Evolutionary conservation across 2,888 invertebrate species (phyloP).

Genomic region (Athalia cordata): DNA sequence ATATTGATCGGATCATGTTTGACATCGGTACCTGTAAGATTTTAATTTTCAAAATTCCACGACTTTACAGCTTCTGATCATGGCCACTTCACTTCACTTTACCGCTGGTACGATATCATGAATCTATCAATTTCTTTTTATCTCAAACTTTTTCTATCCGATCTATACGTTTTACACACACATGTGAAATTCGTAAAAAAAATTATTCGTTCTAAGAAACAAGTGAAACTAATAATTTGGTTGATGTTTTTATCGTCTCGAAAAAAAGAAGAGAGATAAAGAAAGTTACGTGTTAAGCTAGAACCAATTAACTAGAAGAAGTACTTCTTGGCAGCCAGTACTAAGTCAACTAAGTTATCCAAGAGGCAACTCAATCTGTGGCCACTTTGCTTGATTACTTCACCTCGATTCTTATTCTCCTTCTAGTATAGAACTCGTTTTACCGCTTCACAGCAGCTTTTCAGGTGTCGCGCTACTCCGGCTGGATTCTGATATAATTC

Average conservation of each 20-base stretch:
- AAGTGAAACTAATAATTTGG: conserved; percentile 5
- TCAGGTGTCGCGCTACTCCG: not conserved
- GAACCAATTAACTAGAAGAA: conserved; percentile 41
- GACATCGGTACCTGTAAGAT: conserved; percentile 4
- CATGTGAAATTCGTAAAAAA: too few relatives aligned
- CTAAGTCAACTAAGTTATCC: conserved; percentile 45
- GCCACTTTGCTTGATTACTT: conserved; percentile 45
- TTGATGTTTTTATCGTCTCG: not conserved
- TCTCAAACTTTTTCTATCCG: not conserved
- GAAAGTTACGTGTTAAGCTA: conserved; percentile 24
- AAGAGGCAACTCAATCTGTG: conserved; percentile 45
- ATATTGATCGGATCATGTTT: conserved; percentile 25
- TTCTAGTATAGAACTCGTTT: not conserved
- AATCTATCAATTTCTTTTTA: not conserved
- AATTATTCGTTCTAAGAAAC: conserved; percentile 13
- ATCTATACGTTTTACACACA: not conserved
- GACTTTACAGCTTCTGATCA: too few relatives aligned
- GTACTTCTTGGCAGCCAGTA: conserved; percentile 34
- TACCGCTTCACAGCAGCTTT: not conserved
- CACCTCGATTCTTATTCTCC: conserved; percentile 43
- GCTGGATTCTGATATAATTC: not conserved
- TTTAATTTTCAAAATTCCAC: too few relatives aligned
- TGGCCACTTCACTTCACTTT: too few relatives aligned
- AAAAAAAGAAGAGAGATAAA: not conserved
- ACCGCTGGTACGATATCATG: too few relatives aligned